Base-by-base conservation (phyloP, 1,140 invertebrate genomes). In the Anagrus nilaparvatae region DNA sequence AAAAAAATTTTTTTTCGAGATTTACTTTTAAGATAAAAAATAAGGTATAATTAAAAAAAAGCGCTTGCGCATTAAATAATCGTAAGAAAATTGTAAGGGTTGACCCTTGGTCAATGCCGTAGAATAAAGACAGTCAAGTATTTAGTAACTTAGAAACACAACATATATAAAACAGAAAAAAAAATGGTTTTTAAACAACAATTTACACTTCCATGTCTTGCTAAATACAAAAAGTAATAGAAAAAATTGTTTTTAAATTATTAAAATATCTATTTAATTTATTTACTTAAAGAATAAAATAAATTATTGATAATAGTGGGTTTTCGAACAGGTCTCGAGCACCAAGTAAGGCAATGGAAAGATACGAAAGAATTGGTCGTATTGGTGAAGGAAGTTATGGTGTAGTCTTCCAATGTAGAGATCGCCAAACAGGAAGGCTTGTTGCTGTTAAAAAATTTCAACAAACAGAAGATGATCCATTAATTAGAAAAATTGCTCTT, bases 371-470 rank as follows among this genome's bases (percentile, higher is more conserved):
- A 68, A 70, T 99, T 13, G 82, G 79, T 30, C 94, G 96, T 58
- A 82, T 99, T 25, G 96, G 96, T 44, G 96, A 99, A 73, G 96
- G 96, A 40, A 96, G 91, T 29, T 99, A 99, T 66, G 96, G 96
- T 7, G 81, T 97, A 42, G 96, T 99, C 33, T 99, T 97, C 75
- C 97, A 98, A 66, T 99, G 96, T 67, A 81, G 92, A 31, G 95
- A 97, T 69, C 74, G 88, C 51, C 94, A 98, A 54, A 97, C 87
- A 2, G 90, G 92, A 5, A 84, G 93, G 55, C 73, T 97, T 30
- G 96, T 99, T 10, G 96, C 96, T 9, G 96, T 99, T 16, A 99
- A 99, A 70, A 95, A 97, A 63, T 99, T 98, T 65, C 86, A 97
- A 8, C 95, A 99, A 67, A 95, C 93, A 10, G 96, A 99, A 67